Conservation (phyloP, 1,140 invertebrate species). For the Condylostylus longicornis region DNA sequence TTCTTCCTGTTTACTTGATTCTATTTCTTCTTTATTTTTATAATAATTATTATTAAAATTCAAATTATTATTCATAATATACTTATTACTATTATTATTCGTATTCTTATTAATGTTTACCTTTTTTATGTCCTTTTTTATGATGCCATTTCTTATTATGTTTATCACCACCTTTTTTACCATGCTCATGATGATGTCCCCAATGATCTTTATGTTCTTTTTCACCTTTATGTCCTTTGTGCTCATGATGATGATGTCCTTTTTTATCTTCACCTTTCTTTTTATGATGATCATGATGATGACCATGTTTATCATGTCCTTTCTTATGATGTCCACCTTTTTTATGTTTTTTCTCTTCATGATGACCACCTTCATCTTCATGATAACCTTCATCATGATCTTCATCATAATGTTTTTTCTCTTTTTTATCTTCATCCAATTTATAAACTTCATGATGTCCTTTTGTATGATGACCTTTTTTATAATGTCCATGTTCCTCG, state of each 20-base stretch:
- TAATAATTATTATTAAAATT: no score
- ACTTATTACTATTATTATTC: no score
- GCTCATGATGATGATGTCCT: constrained; percentile 44
- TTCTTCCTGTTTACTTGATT: no score
- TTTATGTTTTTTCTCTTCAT: constrained; percentile 52
- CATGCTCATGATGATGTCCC: constrained; percentile 45
- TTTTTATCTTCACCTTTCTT: constrained; percentile 60
- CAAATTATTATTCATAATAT: no score
- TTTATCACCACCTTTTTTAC: constrained; percentile 49
- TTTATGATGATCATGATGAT: constrained; percentile 52
- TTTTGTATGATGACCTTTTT: constrained; percentile 63
- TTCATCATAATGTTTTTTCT: constrained; percentile 72
- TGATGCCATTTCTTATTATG: constrained; percentile 49
- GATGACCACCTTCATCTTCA: constrained; percentile 48
- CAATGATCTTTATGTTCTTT: constrained; percentile 50
- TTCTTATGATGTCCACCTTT: constrained; percentile 56
- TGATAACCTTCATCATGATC: constrained; percentile 60
- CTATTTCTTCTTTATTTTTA: no score
- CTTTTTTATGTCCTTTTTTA: no score
- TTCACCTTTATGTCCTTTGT: constrained; percentile 50
- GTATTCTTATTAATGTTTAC: no score
- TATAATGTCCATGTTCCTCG: constrained; percentile 45
- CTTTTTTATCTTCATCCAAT: constrained; percentile 61
- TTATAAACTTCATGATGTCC: constrained; percentile 67
- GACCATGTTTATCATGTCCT: constrained; percentile 48